Conservation (phyloP, 2,888 invertebrate genomes). For the Lucinisca nassula region DNA sequence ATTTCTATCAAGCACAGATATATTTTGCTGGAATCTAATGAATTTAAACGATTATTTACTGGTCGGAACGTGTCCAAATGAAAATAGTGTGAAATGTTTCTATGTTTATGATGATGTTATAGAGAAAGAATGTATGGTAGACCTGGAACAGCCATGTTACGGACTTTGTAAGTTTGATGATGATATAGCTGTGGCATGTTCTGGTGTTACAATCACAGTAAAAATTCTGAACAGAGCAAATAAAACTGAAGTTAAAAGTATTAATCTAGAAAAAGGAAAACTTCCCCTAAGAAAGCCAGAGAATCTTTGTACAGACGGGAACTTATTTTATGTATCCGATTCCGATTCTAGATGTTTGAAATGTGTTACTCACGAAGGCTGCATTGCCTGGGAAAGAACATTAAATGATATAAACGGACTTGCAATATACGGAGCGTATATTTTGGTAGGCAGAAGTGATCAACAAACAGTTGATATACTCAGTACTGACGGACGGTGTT, state of each 20-base stretch:
- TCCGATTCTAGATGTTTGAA: constrained; percentile 29
- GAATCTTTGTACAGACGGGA: constrained; percentile 28
- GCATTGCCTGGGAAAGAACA: constrained; percentile 53
- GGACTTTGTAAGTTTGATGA: constrained; percentile 40
- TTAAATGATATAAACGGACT: constrained; percentile 42
- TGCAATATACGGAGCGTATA: constrained; percentile 25
- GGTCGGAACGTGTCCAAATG: constrained; percentile 46
- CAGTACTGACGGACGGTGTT: constrained; percentile 38
- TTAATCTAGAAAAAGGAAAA: constrained; percentile 9
- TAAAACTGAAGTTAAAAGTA: neutral
- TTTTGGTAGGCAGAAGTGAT: constrained; percentile 46
- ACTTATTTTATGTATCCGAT: constrained; percentile 41
- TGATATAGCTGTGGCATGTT: neutral
- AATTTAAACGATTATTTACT: constrained; percentile 30
- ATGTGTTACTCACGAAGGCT: constrained; percentile 31
- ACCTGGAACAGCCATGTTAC: constrained; percentile 42
- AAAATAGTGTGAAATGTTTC: constrained; percentile 34
- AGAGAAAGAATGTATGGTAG: constrained; percentile 12
- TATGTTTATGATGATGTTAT: constrained; percentile 27
- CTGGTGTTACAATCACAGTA: neutral
- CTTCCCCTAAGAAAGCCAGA: constrained; percentile 27
- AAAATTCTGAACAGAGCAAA: neutral
- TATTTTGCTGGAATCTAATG: constrained; percentile 43
- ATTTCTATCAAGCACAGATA: constrained; percentile 8
- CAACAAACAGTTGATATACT: constrained; percentile 55